Base-by-base conservation (phyloP, 2,888 invertebrate genomes). In the Plagodis pulveraria region DNA sequence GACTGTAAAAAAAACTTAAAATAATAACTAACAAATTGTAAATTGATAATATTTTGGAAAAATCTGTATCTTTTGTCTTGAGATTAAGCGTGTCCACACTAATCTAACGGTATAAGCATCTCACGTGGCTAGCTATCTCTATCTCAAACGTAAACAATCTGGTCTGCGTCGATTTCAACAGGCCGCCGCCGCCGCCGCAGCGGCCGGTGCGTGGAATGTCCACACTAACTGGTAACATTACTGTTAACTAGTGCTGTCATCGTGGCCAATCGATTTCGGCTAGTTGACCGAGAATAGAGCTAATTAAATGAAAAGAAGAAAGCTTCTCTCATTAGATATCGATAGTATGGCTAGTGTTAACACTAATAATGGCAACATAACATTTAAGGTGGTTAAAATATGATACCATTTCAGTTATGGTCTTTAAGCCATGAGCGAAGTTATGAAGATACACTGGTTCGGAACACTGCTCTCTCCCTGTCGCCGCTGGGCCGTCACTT, bases 121-220 rank as follows among this genome's bases (percentile, higher is more conserved):
- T 80, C 80, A 78, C 83, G 81, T 77, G 83, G 78, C 80, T 89
- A 88, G 78, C 80, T 89, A 88, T 90, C 88, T 87, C 83, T 86
- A 89, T 89, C 84, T 85, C 74, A 84, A 84, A 87, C 86, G 88
- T 89, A 90, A 89, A 90, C 89, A 89, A 89, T 88, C 87, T 85
- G 83, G 86, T 84, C 77, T 72, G 80, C 77, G 87, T 81, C 74
- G 85, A 81, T 90, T 89, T 89, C 89, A 84, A 87, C 85, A 84
- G 84, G 56, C 56, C 78, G 6, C 36, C 22, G 22, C 22, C 22
- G 22, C 22, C 22, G 22, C 22, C 22, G 4, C 22, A 22, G 40
- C 40, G 77, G 76, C 72, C 71, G 67, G 70, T 40, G 62, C 58
- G 43, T 66, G 75, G 78, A 77, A 78, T 78, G 79, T 78, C 75